Conservation (phyloP, 2,888 invertebrate species). For the Diadegma fenestrale region DNA sequence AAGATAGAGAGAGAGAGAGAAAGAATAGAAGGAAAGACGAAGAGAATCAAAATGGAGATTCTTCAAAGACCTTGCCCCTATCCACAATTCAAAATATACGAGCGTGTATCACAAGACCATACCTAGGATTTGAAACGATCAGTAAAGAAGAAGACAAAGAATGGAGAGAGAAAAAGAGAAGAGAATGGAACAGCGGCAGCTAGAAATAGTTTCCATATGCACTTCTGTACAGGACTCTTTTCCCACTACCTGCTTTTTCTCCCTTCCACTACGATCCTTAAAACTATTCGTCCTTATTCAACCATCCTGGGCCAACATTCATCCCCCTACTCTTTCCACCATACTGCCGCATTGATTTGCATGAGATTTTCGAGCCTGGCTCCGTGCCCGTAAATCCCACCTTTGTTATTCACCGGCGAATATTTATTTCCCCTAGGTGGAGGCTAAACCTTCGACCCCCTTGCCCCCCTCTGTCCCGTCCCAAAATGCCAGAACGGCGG, state of each 20-base stretch:
- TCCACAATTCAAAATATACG: constrained; percentile 41
- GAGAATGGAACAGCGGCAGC: not conserved
- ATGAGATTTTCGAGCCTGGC: constrained; percentile 79
- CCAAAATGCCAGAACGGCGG: constrained; percentile 42
- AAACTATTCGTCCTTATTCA: constrained; percentile 58
- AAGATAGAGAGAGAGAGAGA: not conserved
- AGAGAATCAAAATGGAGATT: constrained; percentile 8
- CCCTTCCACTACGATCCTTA: constrained; percentile 30
- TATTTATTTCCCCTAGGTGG: constrained; percentile 62
- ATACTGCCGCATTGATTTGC: constrained; percentile 80
- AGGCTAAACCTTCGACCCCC: not conserved
- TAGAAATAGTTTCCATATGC: constrained; percentile 31
- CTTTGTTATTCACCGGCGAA: constrained; percentile 68
- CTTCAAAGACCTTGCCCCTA: constrained; percentile 53
- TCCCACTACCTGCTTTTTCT: constrained; percentile 50
- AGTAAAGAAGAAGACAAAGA: constrained; percentile 27
- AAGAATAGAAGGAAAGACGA: not conserved
- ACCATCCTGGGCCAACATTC: constrained; percentile 22
- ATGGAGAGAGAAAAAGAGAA: constrained; percentile 6
- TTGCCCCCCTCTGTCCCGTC: constrained; percentile 60
- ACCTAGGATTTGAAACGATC: constrained; percentile 56
- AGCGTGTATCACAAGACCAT: constrained; percentile 27
- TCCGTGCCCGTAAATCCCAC: constrained; percentile 79
- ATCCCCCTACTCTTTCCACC: constrained; percentile 49
- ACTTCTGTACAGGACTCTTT: constrained; percentile 39